These are phyloP conservation scores for Gavialis gangeticus DNA, from an alignment of 2,113 vertebrate species.

Conservation along the genomic window DNA sequence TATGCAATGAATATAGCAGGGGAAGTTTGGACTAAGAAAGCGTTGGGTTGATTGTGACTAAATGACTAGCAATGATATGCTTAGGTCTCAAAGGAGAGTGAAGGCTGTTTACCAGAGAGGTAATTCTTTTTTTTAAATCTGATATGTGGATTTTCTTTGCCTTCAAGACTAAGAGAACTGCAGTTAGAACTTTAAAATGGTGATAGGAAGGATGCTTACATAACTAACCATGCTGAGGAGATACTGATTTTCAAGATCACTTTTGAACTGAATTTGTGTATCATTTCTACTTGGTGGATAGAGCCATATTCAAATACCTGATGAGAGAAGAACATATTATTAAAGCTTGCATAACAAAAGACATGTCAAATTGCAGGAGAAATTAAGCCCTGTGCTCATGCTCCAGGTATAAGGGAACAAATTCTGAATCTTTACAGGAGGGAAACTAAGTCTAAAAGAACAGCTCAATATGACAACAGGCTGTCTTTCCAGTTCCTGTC, in stretches of 20 bases:
- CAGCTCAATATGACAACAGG: no score
- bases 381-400: background rate
- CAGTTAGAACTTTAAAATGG: rapidly evolving
- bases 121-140: background rate
- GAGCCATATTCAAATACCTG: background rate
- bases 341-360: background rate
- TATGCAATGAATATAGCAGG: rapidly evolving
- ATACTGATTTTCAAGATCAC: background rate
- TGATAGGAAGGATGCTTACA: background rate
- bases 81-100: constrained; percentile 38
- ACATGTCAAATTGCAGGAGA: background rate
- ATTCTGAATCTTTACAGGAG: background rate
- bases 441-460: background rate
- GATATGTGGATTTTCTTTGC: background rate
- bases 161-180: background rate
- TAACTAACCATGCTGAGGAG: background rate
- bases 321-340: background rate
- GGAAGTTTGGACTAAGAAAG: rapidly evolving
- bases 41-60: rapidly evolving
- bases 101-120: background rate
- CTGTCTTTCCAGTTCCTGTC: no score
- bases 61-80: background rate
- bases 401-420: background rate
- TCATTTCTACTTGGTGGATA: background rate
- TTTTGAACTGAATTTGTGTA: background rate